Evolutionary conservation across 2,797 vertebrate species (phyloP), one percentile per base, ranked within the genome.

Genomic region (Tarsius wallacei): DNA sequence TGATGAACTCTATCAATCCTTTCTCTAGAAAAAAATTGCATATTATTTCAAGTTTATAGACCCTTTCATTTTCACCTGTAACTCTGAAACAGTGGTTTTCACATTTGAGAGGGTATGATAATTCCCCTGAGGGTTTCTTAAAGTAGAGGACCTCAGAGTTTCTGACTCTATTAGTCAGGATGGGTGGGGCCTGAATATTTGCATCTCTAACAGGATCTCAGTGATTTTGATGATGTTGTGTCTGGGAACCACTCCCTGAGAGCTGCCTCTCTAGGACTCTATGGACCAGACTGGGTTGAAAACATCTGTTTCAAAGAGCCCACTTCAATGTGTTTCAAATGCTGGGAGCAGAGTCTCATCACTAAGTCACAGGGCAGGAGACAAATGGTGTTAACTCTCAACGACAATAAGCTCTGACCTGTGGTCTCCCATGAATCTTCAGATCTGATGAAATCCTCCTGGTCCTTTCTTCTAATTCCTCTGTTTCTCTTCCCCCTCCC

Each of bases 1-100:
- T 89, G 42, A 94, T 83, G 16, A 87, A 92, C 90, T 4, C 19
- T 80, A 76, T 15, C 22, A 59, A 89, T 57, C 51, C 26, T 90
- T 21, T 89, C 49, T 77, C 7, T 42, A 42, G 42, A 42, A 0
- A 64, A 8, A 90, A 36, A 61, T 11, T 57, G 16, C 21, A 70
- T 15, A 47, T 22, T 28, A 70, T 76, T 76, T 91, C 42, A 51
- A 70, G 49, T 53, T 83, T 70, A 66, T 8, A 91, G 55, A 49
- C 15, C 57, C 31, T 90, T 17, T n/a, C 31, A 59, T 78, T 93
- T 77, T 81, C 66, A 80, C 51, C 59, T 71, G 15, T 59, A 89
- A 87, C 47, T 94, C 82, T 7, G 66, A 22, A 71, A 61, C 49
- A 47, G 13, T 59, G 15, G 28, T 36, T 77, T 66, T 87, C 28